Evolutionary conservation across 2,888 invertebrate species (phyloP).

Genomic region (Papilio protenor): DNA sequence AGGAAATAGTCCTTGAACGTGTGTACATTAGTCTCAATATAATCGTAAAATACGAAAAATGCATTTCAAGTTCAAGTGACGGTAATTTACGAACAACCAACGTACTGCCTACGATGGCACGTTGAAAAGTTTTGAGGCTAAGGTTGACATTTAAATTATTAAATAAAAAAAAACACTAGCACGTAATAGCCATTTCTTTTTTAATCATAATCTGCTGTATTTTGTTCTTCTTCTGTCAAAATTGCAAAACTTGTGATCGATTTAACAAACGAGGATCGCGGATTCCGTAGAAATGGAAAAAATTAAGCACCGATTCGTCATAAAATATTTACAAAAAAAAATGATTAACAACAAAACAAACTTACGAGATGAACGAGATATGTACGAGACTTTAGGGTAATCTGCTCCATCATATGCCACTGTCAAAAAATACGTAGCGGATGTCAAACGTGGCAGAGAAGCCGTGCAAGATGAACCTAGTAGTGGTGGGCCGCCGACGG

Average conservation of each 20-base stretch:
- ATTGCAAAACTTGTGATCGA: slow-evolving; percentile 4
- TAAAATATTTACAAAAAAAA: slow-evolving; percentile 39
- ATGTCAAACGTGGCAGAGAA: slow-evolving; percentile 48
- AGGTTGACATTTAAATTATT: slow-evolving; percentile 10
- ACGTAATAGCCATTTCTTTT: neutral
- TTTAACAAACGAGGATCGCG: neutral
- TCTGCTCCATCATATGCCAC: slow-evolving; percentile 45
- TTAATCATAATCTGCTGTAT: neutral
- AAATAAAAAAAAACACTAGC: slow-evolving; percentile 11
- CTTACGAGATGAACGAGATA: too few species aligned
- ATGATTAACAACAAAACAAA: slow-evolving; percentile 8
- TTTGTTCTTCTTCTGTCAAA: slow-evolving; percentile 4
- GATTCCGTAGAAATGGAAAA: slow-evolving; percentile 30
- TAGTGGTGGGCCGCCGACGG: too few species aligned
- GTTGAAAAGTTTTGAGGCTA: too few species aligned
- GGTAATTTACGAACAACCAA: too few species aligned
- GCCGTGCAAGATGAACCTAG: slow-evolving; percentile 47
- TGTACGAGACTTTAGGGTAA: slow-evolving; percentile 14
- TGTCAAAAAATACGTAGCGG: slow-evolving; percentile 45
- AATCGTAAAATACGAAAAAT: too few species aligned
- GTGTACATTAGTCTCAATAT: too few species aligned
- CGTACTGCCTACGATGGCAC: too few species aligned
- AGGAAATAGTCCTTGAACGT: too few species aligned
- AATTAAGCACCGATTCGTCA: slow-evolving; percentile 35
- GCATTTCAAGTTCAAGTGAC: too few species aligned